Evolutionary conservation across 53 echinoderm and acorn worm genomes (phyloP), one percentile per base, ranked within the genome.

Genomic region (Hippasteria phrygiana): DNA sequence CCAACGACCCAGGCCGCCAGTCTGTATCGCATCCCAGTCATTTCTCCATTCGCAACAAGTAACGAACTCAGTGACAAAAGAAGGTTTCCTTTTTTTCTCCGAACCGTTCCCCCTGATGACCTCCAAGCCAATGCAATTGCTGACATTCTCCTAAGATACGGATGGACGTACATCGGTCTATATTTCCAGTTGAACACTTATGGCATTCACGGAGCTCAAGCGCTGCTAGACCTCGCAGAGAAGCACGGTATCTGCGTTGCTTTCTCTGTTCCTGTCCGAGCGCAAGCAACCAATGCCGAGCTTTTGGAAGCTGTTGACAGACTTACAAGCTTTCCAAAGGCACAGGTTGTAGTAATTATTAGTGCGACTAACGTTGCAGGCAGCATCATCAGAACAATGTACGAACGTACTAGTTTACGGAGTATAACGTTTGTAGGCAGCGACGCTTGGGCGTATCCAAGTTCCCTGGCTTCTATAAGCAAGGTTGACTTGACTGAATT

Each of bases 71-170:
- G 88, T 35, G 78, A 88, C 37, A 77, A 46, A 11, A 28, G 20
- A 13, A 26, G 77, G 65, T 88, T 88, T 34, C 88, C 77, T 10
- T 77, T 65, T 18, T 88, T 88, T 46, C 55, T 62, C 10, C 66
- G 91, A 37, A 86, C 91, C 28, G 87, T 87, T 29, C 91, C 91
- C 27, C 87, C 91, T 3, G 91, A 91, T 38, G 75, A 53, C 42
- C 71, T 91, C 20, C 91, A 87, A 51, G 91, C 55, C 20, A 27
- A 50, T 14, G 86, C 91, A 31, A 91, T 91, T 18, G 69, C 75
- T 8, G 91, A 91, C 41, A 62, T 91, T 17, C 50, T 87, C 16
- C 71, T 85, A 16, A 41, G 65, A 3, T 91, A 69, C 42, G 78
- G 55, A 17, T 91, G 91, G 91, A 34, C 1, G 34, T 88, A 88